A percentile compares a stretch with the other conserved stretches of the same genome.
These are phyloP conservation scores for Hyles lineata DNA, from an alignment of 2,888 invertebrate genomes.

Conservation along the genomic window DNA sequence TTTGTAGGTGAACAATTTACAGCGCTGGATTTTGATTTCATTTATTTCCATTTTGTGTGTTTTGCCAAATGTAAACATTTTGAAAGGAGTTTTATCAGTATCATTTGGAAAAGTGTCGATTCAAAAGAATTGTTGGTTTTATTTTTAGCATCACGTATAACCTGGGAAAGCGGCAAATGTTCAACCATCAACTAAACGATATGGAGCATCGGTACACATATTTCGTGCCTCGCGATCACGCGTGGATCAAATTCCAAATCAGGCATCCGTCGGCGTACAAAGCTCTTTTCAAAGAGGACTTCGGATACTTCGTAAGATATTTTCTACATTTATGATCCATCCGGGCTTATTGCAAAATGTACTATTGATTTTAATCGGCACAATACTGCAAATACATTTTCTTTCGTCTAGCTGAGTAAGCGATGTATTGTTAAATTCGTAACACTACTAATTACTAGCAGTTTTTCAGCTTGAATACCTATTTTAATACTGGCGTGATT, in stretches of 20 bases:
- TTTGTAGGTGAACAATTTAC: constrained; percentile 7
- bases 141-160: constrained; percentile 89
- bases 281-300: constrained; percentile 92
- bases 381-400: background rate
- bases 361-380: background rate
- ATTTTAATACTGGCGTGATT: background rate
- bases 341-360: background rate
- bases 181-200: constrained; percentile 91
- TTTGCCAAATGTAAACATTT: background rate
- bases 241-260: constrained; percentile 92
- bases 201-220: constrained; percentile 93
- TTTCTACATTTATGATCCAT: constrained; percentile 4
- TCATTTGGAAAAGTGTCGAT: background rate
- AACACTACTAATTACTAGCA: too few relatives aligned
- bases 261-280: constrained; percentile 92
- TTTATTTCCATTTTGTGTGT: background rate
- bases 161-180: constrained; percentile 89
- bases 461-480: constrained; percentile 4
- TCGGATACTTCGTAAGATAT: constrained; percentile 89
- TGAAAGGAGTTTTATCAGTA: background rate
- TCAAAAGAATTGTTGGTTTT: constrained; percentile 27
- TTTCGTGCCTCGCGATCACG: constrained; percentile 95
- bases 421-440: background rate
- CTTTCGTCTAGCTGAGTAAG: background rate
- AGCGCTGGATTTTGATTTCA: background rate